phyloP scores from a whole-genome alignment of 2,888 invertebrate species.

The Hyposoter dolosus region DNA sequence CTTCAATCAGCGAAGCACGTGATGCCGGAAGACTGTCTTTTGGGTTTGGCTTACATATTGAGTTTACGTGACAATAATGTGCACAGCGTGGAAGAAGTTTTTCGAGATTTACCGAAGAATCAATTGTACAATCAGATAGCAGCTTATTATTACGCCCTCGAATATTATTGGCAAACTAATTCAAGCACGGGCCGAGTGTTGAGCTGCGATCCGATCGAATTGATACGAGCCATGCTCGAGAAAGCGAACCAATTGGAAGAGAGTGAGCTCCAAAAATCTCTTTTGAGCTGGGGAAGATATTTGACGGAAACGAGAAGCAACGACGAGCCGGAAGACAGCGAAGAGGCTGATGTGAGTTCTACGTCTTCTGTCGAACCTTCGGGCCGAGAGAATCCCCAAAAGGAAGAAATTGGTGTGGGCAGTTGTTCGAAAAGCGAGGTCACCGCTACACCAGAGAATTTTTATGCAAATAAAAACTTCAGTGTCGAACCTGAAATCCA shows the following conservation, averaged over 20 bases:
- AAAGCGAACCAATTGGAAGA: constrained; percentile 53
- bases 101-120: constrained; percentile 76
- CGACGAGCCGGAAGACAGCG: constrained; percentile 15
- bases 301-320: constrained; percentile 7
- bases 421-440: constrained; percentile 22
- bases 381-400: neutral
- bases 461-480: constrained; percentile 57
- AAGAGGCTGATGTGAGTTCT: constrained; percentile 40
- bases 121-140: constrained; percentile 78
- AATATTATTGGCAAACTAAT: constrained; percentile 74
- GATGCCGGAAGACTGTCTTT: constrained; percentile 85
- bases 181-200: constrained; percentile 72
- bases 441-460: constrained; percentile 29
- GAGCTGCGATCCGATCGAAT: constrained; percentile 76
- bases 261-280: constrained; percentile 67
- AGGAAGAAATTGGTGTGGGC: constrained; percentile 39
- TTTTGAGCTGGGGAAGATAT: constrained; percentile 71
- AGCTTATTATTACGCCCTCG: constrained; percentile 79
- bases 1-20: constrained; percentile 85
- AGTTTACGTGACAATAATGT: constrained; percentile 81
- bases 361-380: constrained; percentile 21
- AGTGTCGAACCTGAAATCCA: constrained; percentile 45
- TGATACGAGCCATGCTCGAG: constrained; percentile 74
- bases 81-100: constrained; percentile 73
- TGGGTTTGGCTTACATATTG: constrained; percentile 86